phyloP scores from a whole-genome alignment of 2,888 invertebrate species.

The Heliconius ismenius region DNA sequence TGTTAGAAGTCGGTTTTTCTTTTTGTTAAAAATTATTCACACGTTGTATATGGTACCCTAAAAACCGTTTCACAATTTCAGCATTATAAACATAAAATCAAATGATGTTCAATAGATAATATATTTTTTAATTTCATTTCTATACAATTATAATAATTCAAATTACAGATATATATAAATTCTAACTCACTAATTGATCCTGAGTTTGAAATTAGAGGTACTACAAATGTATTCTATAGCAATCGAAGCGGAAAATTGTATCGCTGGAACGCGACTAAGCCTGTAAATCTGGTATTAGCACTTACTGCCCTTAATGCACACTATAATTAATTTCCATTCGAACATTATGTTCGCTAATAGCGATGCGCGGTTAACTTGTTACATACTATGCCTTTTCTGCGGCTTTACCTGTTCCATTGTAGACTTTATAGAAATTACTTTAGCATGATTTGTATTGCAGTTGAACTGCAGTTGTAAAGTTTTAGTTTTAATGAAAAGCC shows the following conservation, averaged over 20 bases:
- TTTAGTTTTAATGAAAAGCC: not conserved
- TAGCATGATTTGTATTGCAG: not conserved
- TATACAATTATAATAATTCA: not conserved
- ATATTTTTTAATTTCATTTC: too few relatives aligned
- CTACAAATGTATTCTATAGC: not conserved
- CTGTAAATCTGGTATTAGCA: conserved; percentile 38
- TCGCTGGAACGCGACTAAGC: conserved; percentile 27
- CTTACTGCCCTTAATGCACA: conserved; percentile 32
- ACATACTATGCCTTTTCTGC: conserved; percentile 12
- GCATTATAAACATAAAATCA: too few relatives aligned
- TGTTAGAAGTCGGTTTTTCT: too few relatives aligned
- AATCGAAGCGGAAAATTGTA: conserved; percentile 31
- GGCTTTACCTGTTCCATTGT: not conserved
- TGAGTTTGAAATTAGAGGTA: not conserved
- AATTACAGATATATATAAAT: not conserved
- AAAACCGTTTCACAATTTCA: too few relatives aligned
- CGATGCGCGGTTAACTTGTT: conserved; percentile 26
- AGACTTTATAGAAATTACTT: not conserved
- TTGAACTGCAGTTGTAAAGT: conserved; percentile 2
- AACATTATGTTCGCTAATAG: conserved; percentile 31
- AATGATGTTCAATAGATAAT: too few relatives aligned
- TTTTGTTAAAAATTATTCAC: too few relatives aligned
- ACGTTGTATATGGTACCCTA: too few relatives aligned
- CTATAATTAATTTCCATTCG: conserved; percentile 34
- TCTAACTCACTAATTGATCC: not conserved